These are phyloP conservation scores for Chrysocyon brachyurus DNA, from an alignment of 2,797 vertebrate species.

Conservation along the genomic window DNA sequence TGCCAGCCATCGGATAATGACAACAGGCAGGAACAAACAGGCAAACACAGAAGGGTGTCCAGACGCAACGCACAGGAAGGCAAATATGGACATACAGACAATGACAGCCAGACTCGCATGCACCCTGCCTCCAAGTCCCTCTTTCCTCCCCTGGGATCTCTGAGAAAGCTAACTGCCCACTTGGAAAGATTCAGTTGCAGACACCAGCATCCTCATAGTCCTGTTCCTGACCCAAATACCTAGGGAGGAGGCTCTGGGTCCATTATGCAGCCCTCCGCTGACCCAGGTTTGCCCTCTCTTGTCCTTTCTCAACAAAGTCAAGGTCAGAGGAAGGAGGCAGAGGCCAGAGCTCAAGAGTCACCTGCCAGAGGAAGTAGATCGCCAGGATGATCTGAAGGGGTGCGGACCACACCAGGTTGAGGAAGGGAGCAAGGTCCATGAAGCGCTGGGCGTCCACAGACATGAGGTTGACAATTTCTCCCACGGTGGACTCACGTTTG, in stretches of 20 bases:
- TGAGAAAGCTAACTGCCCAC: background rate
- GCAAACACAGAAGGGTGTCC: background rate
- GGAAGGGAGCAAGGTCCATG: constrained; percentile 94
- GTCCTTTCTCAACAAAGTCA: background rate
- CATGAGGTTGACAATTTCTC: constrained; percentile 98
- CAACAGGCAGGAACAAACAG: background rate
- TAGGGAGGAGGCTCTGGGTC: background rate
- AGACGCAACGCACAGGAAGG: background rate
- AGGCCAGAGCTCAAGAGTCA: constrained; percentile 74
- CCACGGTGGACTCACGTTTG: constrained; percentile 95
- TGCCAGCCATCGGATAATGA: background rate
- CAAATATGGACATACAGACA: background rate
- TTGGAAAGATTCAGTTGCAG: background rate
- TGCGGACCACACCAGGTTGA: constrained; percentile 98
- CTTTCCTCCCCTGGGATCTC: background rate
- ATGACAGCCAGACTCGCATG: background rate
- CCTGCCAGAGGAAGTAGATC: constrained; percentile 98
- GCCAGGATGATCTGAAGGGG: constrained; percentile 96
- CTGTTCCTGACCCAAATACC: background rate
- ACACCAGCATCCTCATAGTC: no score
- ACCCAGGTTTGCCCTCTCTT: background rate
- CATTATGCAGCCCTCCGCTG: background rate
- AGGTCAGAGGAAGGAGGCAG: background rate
- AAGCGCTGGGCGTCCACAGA: constrained; percentile 97
- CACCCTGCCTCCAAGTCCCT: background rate